These are phyloP conservation scores for Elephas maximus DNA, from an alignment of 2,113 vertebrate species.

Conservation along the genomic window DNA sequence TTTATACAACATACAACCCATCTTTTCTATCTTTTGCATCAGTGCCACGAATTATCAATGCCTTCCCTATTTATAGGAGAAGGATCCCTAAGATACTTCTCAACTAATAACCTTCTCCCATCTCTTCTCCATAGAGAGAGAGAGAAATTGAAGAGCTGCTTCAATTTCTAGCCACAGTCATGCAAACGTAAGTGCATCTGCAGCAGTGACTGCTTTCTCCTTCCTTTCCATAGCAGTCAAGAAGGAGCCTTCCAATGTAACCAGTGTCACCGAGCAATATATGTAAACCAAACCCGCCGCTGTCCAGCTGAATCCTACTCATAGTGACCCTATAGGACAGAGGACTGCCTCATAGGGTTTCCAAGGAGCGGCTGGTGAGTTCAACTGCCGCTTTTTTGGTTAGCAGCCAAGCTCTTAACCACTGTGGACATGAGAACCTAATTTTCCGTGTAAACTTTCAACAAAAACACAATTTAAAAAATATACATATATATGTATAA, in stretches of 20 bases:
- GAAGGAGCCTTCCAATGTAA: background rate
- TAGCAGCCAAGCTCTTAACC: too few species aligned
- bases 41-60: background rate
- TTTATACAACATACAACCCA: background rate
- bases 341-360: too few species aligned
- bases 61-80: background rate
- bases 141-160: background rate
- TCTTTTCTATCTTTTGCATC: background rate
- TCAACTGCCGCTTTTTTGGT: too few species aligned
- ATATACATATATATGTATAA: too few species aligned
- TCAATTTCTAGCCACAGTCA: background rate
- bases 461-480: too few species aligned
- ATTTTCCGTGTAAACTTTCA: too few species aligned
- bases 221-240: background rate
- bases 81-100: background rate
- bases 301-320: too few species aligned
- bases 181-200: background rate
- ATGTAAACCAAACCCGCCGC: too few species aligned
- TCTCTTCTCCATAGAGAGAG: background rate
- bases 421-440: too few species aligned
- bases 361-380: too few species aligned
- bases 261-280: too few species aligned
- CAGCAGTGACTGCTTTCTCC: background rate
- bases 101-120: background rate
- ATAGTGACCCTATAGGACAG: too few species aligned